These are phyloP conservation scores for Drosophila cracens DNA, from an alignment of 2,888 invertebrate genomes.

Conservation along the genomic window DNA sequence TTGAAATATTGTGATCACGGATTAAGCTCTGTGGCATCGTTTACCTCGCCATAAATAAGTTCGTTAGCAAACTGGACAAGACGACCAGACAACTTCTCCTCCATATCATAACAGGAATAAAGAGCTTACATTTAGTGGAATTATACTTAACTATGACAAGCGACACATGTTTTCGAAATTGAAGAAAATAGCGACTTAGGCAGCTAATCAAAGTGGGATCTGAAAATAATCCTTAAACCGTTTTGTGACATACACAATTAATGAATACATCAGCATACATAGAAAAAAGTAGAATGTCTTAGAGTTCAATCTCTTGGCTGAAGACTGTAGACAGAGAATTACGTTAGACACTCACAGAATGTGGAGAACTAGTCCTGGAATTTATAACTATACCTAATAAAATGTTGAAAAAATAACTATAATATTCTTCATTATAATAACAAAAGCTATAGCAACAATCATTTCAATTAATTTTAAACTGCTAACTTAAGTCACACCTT, in stretches of 20 bases:
- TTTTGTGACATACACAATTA: neutral
- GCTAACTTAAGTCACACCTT: neutral
- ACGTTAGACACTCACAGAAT: too few relatives aligned
- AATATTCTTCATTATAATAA: neutral
- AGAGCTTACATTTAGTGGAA: conserved; percentile 1
- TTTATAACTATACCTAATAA: neutral
- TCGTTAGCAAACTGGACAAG: conserved; percentile 63
- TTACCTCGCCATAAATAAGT: conserved; percentile 42
- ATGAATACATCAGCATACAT: neutral
- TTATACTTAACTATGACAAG: neutral
- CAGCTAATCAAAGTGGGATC: neutral
- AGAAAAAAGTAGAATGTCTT: neutral
- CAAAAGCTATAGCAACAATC: neutral
- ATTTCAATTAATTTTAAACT: neutral
- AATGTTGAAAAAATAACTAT: neutral
- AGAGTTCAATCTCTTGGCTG: neutral
- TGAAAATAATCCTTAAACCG: neutral
- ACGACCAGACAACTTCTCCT: conserved; percentile 23
- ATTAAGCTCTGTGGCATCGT: conserved; percentile 51
- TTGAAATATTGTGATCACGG: conserved; percentile 73
- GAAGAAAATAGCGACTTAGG: neutral
- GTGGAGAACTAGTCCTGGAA: neutral
- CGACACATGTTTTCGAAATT: neutral
- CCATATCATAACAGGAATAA: conserved; percentile 1
- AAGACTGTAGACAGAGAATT: neutral